A percentile compares a stretch with the other conserved stretches of the same genome.
These are phyloP conservation scores for Neotoma lepida DNA, from an alignment of 2,113 vertebrate species.

Conservation along the genomic window DNA sequence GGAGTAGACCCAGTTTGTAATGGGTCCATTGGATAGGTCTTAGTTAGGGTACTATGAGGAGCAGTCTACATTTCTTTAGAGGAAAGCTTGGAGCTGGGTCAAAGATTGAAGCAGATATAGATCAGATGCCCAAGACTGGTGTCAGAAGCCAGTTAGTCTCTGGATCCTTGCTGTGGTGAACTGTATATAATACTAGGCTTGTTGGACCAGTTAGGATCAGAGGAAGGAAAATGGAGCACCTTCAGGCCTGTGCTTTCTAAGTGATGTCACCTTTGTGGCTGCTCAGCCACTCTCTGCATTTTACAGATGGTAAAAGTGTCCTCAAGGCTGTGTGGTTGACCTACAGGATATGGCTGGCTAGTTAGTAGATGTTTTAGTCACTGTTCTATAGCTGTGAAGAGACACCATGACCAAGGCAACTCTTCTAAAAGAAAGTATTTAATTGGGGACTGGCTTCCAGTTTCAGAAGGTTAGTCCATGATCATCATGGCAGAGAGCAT, in stretches of 20 bases:
- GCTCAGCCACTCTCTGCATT: background rate
- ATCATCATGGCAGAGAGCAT: background rate
- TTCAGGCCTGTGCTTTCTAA: background rate
- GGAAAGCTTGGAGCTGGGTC: background rate
- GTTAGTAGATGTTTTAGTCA: background rate
- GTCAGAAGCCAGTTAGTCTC: background rate
- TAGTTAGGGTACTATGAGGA: background rate
- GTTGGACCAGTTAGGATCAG: background rate
- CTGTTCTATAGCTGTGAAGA: background rate
- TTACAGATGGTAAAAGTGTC: background rate
- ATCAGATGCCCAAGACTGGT: background rate
- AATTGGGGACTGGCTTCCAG: background rate
- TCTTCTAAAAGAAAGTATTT: background rate
- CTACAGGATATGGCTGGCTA: background rate
- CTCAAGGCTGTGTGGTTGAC: background rate
- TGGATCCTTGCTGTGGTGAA: background rate
- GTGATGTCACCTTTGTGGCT: background rate
- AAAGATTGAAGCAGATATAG: background rate
- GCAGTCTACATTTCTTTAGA: background rate
- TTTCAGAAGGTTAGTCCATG: background rate
- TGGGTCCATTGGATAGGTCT: background rate
- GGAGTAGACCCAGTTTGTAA: background rate
- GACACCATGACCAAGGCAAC: background rate
- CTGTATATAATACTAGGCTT: background rate
- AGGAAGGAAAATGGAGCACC: background rate